Base-by-base conservation (phyloP, 2,888 invertebrate genomes). In the Dexiosoma caninum region DNA sequence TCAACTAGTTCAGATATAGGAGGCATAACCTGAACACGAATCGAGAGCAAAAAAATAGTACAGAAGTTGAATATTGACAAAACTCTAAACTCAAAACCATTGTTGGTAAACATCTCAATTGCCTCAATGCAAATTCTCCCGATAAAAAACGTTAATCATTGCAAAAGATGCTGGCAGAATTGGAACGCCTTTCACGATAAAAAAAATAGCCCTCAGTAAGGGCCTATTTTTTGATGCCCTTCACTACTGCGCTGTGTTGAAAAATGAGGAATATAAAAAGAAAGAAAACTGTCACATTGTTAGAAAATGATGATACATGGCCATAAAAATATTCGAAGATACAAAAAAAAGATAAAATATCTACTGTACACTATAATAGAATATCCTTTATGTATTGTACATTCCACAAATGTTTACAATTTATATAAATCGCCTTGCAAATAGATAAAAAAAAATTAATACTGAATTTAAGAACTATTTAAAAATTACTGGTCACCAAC, bases 321-420 rank as follows among this genome's bases (percentile, higher is more conserved):
- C 51, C 59, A 60, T 35, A 60, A 53, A 44, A 46, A 66, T 66
- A 46, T 57, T 74, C 46, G 44, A 46, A 46, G 30, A 44, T 21
- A 27, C 32, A 2, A 30, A 14, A 27, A 32, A 16, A 19, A n/a
- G 6, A 27, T 27, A 7, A 42, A 55, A 55, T 49, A n/a, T 2
- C 14, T 46, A 57, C 27, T 46, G 16, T 16, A 21, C 32, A 51
- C 44, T 32, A 49, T 35, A 32, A 57, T 19, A 40, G 19, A 27
- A 37, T 14, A 64, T 46, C 12, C 8, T 21, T 0, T 2, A 9
- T 9, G 4, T 21, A 46, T 16, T 16, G n/a, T n/a, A n/a, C n/a
- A n/a, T n/a, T n/a, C n/a, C n/a, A 2, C 6, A 42, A 42, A 16
- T 16, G 7, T n/a, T 0, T 42, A 16, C 8, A 8, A 42, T 16